Evolutionary conservation across 2,888 invertebrate species (phyloP).

Genomic region (Plemyria rubiginata): DNA sequence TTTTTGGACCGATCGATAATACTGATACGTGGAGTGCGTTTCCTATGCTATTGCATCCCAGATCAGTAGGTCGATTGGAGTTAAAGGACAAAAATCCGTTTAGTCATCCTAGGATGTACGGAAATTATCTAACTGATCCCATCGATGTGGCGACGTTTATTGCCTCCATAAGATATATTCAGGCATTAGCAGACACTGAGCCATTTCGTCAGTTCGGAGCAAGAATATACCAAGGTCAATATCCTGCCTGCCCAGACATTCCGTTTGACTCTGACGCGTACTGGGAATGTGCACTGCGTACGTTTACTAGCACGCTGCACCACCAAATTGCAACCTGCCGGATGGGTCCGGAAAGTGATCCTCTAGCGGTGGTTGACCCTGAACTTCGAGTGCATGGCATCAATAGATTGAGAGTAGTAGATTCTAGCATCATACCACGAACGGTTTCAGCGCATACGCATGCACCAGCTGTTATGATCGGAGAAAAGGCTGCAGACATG

Average conservation of each 20-base stretch:
- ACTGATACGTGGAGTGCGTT: constrained; percentile 84
- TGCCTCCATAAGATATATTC: constrained; percentile 83
- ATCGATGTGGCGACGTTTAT: constrained; percentile 86
- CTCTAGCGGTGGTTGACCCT: constrained; percentile 87
- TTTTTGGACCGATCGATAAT: constrained; percentile 70
- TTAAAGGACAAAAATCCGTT: constrained; percentile 87
- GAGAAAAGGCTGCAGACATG: constrained; percentile 84
- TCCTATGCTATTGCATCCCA: constrained; percentile 87
- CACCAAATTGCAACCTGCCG: constrained; percentile 87
- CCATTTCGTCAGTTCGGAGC: constrained; percentile 83
- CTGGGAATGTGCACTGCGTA: constrained; percentile 87
- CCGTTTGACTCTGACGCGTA: constrained; percentile 84
- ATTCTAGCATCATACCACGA: constrained; percentile 82
- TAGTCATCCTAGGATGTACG: constrained; percentile 87
- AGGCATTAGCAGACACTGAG: constrained; percentile 73
- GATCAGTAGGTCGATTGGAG: constrained; percentile 87
- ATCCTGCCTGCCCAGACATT: constrained; percentile 85
- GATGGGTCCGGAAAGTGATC: constrained; percentile 87
- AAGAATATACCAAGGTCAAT: constrained; percentile 77
- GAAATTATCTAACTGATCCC: constrained; percentile 88
- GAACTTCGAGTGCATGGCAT: constrained; percentile 80
- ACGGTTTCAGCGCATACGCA: constrained; percentile 83
- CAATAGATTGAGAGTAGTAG: constrained; percentile 76
- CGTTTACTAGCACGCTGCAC: constrained; percentile 86
- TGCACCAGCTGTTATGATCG: constrained; percentile 84